Percentiles rank a stretch among this genome's conserved stretches.
phyloP scores from a whole-genome alignment of 1,140 invertebrate species.

The Plectrocnemia conspersa region DNA sequence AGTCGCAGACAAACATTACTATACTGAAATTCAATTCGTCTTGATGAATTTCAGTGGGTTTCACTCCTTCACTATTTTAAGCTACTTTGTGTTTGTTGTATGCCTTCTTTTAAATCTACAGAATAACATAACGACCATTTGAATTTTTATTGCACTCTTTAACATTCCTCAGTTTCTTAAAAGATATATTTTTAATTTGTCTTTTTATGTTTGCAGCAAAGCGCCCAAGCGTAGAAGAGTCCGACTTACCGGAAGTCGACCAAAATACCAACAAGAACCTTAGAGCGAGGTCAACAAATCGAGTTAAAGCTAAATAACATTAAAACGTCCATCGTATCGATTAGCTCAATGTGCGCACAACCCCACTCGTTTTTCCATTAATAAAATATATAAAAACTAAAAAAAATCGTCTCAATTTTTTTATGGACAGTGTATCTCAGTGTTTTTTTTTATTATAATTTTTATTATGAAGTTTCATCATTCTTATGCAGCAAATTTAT shows the following conservation, averaged over 20 bases:
- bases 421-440: too few relatives aligned
- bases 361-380: not conserved
- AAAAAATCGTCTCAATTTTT: not conserved
- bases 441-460: too few relatives aligned
- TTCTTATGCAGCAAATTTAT: too few relatives aligned
- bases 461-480: too few relatives aligned
- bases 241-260: conserved; percentile 58
- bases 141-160: not conserved
- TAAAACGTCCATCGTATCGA: conserved; percentile 15
- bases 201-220: conserved; percentile 46
- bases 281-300: conserved; percentile 43
- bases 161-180: conserved; percentile 1
- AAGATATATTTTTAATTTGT: conserved; percentile 1
- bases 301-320: conserved; percentile 48
- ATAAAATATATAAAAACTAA: not conserved
- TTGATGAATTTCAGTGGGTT: too few relatives aligned
- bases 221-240: conserved; percentile 51
- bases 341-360: conserved; percentile 25
- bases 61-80: too few relatives aligned
- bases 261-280: conserved; percentile 60
- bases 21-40: too few relatives aligned
- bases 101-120: not conserved
- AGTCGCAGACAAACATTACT: too few relatives aligned
- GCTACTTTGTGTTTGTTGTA: too few relatives aligned
- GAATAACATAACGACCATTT: not conserved